These are phyloP conservation scores for Baryphthengus martii DNA, from an alignment of 2,113 vertebrate species.

Conservation along the genomic window DNA sequence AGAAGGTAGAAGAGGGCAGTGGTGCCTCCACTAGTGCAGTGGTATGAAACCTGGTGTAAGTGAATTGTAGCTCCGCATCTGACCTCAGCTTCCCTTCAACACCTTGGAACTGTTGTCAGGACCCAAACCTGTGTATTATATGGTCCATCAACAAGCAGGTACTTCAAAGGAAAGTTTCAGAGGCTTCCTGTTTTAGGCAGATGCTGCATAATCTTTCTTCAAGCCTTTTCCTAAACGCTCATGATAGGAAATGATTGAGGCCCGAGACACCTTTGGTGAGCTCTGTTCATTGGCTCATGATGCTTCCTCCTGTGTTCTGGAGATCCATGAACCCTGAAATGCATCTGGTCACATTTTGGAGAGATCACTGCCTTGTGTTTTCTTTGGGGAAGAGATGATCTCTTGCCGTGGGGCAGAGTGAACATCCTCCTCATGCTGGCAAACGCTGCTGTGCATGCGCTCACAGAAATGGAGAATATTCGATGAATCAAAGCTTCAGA, in stretches of 20 bases:
- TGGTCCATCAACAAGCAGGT: neutral
- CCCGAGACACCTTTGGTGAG: neutral
- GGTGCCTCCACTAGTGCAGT: neutral
- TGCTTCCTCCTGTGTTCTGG: neutral
- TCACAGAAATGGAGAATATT: neutral
- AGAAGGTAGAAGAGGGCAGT: neutral
- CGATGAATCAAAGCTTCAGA: neutral
- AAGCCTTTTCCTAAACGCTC: neutral
- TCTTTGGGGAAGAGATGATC: neutral
- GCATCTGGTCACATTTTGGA: neutral
- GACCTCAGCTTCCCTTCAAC: neutral
- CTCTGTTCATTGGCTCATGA: neutral
- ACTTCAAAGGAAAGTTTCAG: neutral
- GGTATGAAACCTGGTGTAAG: neutral
- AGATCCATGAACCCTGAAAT: neutral
- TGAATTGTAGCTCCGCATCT: neutral
- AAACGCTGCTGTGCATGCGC: neutral
- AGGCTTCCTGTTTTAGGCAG: neutral
- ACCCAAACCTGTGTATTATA: neutral
- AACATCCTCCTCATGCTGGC: neutral
- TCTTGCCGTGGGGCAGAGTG: neutral
- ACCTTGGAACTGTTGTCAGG: neutral
- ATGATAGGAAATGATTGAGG: neutral
- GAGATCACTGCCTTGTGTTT: neutral
- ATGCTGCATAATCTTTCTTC: neutral